phyloP scores from a whole-genome alignment of 1,140 invertebrate genomes.

The Brachionus sp. region DNA sequence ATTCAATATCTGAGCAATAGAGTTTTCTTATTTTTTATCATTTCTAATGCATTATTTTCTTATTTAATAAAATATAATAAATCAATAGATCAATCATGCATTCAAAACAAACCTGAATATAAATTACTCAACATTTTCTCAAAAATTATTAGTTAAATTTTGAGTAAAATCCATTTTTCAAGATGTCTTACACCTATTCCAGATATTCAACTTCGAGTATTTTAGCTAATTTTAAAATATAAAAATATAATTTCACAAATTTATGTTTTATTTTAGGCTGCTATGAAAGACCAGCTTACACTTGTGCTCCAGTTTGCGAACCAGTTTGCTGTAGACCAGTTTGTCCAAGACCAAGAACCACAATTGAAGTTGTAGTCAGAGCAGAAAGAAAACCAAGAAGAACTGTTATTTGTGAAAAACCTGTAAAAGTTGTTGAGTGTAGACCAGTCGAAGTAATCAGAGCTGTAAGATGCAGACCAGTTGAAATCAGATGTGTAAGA shows the following conservation, averaged over 20 bases:
- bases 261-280: background rate
- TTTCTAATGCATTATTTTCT: slow-evolving; percentile 13
- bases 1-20: background rate
- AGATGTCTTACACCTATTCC: slow-evolving; percentile 5
- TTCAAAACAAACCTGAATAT: slow-evolving; percentile 2
- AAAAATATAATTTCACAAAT: background rate
- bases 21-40: background rate
- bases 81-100: slow-evolving; percentile 28
- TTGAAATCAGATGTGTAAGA: slow-evolving; percentile 11
- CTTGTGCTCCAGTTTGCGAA: slow-evolving; percentile 2
- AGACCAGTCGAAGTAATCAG: background rate
- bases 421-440: background rate
- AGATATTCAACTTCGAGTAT: background rate
- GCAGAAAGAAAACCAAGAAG: slow-evolving; percentile 23
- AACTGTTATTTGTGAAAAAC: background rate
- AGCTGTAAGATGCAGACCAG: background rate
- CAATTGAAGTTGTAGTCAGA: slow-evolving; percentile 9
- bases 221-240: background rate
- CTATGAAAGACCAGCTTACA: slow-evolving; percentile 22
- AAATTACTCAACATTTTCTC: slow-evolving; percentile 2
- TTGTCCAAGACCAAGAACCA: background rate
- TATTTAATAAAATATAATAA: slow-evolving; percentile 8
- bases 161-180: background rate
- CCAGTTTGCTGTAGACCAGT: background rate
- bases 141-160: background rate